These are phyloP conservation scores for Bradypus variegatus DNA, from an alignment of 2,797 vertebrate species.

Conservation along the genomic window DNA sequence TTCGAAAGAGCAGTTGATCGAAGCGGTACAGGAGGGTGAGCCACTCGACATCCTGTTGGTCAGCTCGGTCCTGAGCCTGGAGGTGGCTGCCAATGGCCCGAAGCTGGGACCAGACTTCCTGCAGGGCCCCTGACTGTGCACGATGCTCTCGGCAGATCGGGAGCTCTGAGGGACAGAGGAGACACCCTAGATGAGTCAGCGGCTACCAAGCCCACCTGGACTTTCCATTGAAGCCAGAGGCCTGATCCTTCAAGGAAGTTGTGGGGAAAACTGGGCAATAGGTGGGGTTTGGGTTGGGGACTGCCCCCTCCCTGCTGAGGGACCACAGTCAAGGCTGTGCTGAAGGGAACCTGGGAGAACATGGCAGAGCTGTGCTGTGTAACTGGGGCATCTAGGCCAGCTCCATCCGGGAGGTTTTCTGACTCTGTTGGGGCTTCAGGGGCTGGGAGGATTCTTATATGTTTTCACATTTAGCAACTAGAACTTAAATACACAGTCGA, in stretches of 20 bases:
- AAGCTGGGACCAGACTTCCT: constrained; percentile 80
- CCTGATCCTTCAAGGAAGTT: not conserved
- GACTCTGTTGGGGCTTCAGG: not conserved
- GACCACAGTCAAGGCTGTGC: not conserved
- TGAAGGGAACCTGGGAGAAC: not conserved
- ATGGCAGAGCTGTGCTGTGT: not conserved
- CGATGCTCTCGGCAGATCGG: not conserved
- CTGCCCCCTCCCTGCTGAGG: not conserved
- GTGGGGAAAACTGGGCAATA: not conserved
- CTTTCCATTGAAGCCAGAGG: not conserved
- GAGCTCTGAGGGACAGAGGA: constrained; percentile 29
- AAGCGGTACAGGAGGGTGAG: constrained; percentile 79
- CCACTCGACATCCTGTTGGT: constrained; percentile 73
- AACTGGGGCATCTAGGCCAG: not conserved
- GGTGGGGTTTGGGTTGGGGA: not conserved
- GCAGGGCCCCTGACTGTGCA: constrained; percentile 56
- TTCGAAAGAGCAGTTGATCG: constrained; percentile 79
- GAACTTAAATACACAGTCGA: not conserved
- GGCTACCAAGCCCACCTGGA: not conserved
- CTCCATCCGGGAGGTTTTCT: not conserved
- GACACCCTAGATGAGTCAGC: not conserved
- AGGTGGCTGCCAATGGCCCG: constrained; percentile 73
- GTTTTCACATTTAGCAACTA: not conserved
- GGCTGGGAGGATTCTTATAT: not conserved
- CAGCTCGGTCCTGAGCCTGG: constrained; percentile 71